phyloP scores from a whole-genome alignment of 2,797 vertebrate genomes.

The Gambelia wislizenii region DNA sequence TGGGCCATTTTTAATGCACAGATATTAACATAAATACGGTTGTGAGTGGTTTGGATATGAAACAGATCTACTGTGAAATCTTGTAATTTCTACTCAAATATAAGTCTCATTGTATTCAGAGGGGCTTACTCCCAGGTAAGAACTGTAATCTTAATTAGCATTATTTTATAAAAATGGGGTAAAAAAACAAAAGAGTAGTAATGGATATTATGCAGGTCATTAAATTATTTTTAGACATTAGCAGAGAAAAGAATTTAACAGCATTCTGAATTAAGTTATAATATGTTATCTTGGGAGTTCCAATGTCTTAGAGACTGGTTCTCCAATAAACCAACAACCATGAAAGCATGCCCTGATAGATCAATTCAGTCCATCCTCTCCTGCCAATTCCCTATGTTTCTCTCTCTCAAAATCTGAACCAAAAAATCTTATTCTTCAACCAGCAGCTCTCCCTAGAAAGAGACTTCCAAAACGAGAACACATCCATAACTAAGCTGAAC shows the following conservation, averaged over 20 bases:
- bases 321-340: neutral
- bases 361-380: neutral
- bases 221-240: neutral
- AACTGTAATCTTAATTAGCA: neutral
- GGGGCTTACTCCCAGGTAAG: neutral
- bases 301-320: neutral
- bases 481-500: neutral
- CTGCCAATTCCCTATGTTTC: neutral
- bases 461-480: neutral
- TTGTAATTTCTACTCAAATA: too few relatives aligned
- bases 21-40: neutral
- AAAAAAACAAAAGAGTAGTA: conserved; percentile 15
- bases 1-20: neutral
- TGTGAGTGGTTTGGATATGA: neutral
- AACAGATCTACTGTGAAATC: too few relatives aligned
- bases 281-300: neutral
- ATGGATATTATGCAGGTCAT: neutral
- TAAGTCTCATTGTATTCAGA: too few relatives aligned
- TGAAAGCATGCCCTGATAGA: neutral
- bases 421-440: neutral
- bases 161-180: neutral
- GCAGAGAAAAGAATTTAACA: neutral
- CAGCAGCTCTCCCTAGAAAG: neutral
- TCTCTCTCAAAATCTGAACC: neutral
- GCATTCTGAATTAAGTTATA: neutral